Percentiles rank a stretch among this genome's conserved stretches.
Evolutionary conservation across 2,888 invertebrate genomes (phyloP).

Genomic region (Eueremaeus valkanovi): DNA sequence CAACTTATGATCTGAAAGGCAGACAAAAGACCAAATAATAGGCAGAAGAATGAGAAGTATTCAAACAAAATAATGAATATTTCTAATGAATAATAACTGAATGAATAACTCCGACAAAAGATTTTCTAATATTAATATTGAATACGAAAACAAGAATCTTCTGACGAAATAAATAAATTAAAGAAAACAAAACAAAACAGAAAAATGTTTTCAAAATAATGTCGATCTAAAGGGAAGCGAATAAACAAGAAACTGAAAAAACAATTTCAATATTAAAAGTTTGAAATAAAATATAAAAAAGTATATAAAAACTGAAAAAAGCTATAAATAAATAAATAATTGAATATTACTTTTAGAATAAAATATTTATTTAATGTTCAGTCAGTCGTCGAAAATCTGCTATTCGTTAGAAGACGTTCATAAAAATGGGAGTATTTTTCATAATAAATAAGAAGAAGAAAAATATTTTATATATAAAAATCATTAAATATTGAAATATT

Average conservation of each 20-base stretch:
- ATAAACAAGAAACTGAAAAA: background rate
- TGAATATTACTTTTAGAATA: background rate
- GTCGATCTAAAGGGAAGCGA: background rate
- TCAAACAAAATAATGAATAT: too few relatives aligned
- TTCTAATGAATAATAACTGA: too few relatives aligned
- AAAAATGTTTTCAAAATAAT: background rate
- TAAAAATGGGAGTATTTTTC: background rate
- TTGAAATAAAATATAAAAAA: background rate
- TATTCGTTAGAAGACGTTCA: background rate
- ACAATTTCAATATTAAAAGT: background rate
- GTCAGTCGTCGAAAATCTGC: background rate
- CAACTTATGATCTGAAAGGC: too few relatives aligned
- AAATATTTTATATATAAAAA: background rate
- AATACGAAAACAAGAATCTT: background rate
- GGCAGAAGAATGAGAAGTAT: too few relatives aligned
- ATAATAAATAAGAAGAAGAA: background rate
- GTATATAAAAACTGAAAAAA: background rate
- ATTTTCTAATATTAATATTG: background rate
- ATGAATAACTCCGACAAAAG: background rate
- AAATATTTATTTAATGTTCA: constrained; percentile 11
- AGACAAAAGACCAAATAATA: too few relatives aligned
- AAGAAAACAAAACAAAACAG: background rate
- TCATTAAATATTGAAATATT: constrained; percentile 15
- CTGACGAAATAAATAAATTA: background rate
- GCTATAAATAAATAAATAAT: constrained; percentile 4